Conservation (phyloP, 2,797 vertebrate genomes). For the Denticeps clupeoides region DNA sequence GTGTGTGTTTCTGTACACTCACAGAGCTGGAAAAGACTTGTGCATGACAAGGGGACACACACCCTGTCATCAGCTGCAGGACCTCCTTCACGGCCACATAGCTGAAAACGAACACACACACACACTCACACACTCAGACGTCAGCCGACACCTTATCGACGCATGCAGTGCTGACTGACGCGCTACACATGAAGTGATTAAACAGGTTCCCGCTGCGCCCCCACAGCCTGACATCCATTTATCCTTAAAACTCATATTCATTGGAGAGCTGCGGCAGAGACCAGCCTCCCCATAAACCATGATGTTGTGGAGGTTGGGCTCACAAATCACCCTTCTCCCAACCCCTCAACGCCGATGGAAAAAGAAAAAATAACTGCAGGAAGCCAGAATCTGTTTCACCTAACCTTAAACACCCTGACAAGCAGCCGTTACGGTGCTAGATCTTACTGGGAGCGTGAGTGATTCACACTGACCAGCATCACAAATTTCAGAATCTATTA, state of each 20-base stretch:
- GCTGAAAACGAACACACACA: too few species aligned
- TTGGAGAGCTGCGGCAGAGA: too few species aligned
- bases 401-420: slow-evolving; percentile 1
- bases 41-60: slow-evolving; percentile 20
- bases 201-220: slow-evolving; percentile 44
- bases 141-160: slow-evolving; percentile 32
- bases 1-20: not conserved
- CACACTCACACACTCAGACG: too few species aligned
- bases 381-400: not conserved
- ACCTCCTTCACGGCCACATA: slow-evolving; percentile 13
- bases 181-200: slow-evolving; percentile 45
- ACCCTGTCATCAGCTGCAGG: slow-evolving; percentile 2
- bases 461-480: too few species aligned
- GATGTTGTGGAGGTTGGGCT: too few species aligned
- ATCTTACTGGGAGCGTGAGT: too few species aligned
- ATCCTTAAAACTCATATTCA: slow-evolving; percentile 43
- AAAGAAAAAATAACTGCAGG: too few species aligned
- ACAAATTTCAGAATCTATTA: too few species aligned
- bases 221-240: slow-evolving; percentile 45
- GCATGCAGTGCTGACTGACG: slow-evolving; percentile 45
- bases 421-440: too few species aligned
- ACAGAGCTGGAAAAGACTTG: slow-evolving; percentile 6
- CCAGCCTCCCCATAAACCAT: too few species aligned
- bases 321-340: not conserved
- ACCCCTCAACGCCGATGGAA: not conserved